phyloP scores from a whole-genome alignment of 2,797 vertebrate genomes.

The Rhincodon typus region DNA sequence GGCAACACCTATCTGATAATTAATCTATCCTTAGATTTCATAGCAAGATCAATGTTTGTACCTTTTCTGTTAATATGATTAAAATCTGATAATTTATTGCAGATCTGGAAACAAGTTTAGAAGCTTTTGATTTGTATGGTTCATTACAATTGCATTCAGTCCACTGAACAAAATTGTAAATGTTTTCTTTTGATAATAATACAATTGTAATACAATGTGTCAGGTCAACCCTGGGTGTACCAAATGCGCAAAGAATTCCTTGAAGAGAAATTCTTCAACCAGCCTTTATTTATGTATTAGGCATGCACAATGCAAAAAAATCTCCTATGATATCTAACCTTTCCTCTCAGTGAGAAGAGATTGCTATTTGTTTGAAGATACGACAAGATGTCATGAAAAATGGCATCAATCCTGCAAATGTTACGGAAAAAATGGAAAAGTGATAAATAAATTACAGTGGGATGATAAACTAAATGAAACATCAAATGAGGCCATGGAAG shows the following conservation, averaged over 20 bases:
- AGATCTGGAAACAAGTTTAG: background rate
- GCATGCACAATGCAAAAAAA: background rate
- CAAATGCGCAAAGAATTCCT: background rate
- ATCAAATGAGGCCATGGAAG: too few species aligned
- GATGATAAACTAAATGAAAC: too few species aligned
- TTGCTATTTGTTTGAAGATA: background rate
- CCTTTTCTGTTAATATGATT: background rate
- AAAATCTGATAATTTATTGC: background rate
- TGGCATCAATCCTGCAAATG: background rate
- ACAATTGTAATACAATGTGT: background rate
- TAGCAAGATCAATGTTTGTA: background rate
- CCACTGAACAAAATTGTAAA: background rate
- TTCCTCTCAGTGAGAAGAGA: background rate
- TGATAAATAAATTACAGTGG: too few species aligned
- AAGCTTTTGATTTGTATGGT: background rate
- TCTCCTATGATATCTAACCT: background rate
- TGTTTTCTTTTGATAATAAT: background rate
- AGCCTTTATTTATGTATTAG: background rate
- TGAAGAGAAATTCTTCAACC: background rate
- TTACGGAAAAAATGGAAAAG: too few species aligned
- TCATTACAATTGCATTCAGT: background rate
- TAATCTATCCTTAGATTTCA: background rate
- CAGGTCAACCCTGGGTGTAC: background rate
- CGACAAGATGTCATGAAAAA: background rate
- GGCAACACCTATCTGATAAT: background rate